phyloP scores from a whole-genome alignment of 2,888 invertebrate species.

The Diarsia mendica region DNA sequence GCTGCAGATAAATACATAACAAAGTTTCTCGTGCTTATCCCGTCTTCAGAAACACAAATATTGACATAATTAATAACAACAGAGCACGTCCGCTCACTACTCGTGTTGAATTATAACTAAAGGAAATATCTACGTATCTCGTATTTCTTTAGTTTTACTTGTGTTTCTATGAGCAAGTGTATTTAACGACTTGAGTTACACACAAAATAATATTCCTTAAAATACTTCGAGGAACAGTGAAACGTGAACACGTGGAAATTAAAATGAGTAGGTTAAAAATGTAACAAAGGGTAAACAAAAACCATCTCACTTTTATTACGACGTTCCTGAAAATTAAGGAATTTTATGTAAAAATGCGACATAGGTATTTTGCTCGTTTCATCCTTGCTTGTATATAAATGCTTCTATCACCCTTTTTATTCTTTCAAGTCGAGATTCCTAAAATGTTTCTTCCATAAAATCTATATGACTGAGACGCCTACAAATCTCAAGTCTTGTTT shows the following conservation, averaged over 20 bases:
- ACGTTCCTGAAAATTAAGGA: constrained; percentile 17
- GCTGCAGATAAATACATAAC: constrained; percentile 79
- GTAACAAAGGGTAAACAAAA: constrained; percentile 1
- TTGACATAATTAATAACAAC: constrained; percentile 85
- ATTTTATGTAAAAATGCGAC: constrained; percentile 24
- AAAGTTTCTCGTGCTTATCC: constrained; percentile 80
- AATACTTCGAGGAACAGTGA: neutral
- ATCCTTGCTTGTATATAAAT: neutral
- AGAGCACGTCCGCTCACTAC: constrained; percentile 79
- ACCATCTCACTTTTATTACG: constrained; percentile 13
- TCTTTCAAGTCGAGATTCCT: constrained; percentile 10
- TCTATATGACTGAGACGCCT: constrained; percentile 10
- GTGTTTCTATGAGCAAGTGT: constrained; percentile 32
- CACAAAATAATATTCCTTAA: neutral
- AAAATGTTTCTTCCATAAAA: constrained; percentile 34
- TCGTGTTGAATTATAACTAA: constrained; percentile 78
- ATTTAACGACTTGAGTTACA: constrained; percentile 13
- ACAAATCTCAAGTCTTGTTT: constrained; percentile 25
- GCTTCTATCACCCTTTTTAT: constrained; percentile 25
- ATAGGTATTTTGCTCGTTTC: constrained; percentile 24
- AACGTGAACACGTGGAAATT: neutral
- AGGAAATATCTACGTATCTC: constrained; percentile 66
- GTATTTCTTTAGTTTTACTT: constrained; percentile 54
- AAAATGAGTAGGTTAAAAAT: neutral
- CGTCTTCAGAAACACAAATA: constrained; percentile 82